Base-by-base conservation (phyloP, 2,113 vertebrate genomes). In the Ptychochromis oligacanthus region DNA sequence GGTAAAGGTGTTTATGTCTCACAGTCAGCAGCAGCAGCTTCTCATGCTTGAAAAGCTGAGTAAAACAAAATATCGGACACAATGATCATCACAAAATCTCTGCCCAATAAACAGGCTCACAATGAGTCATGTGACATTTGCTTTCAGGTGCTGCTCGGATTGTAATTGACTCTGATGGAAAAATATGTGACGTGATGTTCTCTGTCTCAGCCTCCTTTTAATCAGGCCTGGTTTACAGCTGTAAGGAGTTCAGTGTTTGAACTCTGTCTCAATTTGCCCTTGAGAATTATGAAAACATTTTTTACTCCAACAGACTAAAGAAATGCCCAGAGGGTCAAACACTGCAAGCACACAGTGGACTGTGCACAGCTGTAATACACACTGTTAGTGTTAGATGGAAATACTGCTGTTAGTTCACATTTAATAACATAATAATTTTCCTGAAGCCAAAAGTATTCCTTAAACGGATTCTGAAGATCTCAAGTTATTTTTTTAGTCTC, bases 1-100 rank as follows among this genome's bases (percentile, higher is more conserved):
- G 85, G 85, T 76, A 79, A 22, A 75, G 46, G 22, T 40, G 65
- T 75, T 78, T 52, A 14, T 7, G n/a, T 59, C 54, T 59, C 31
- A 0, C 61, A 79, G 57, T 38, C 34, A 22, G 36, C 62, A 58
- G 62, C 24, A 11, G 9, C 65, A 17, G 34, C 77, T 31, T 46
- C 17, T 61, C 38, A 34, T 9, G 8, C 26, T 38, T 12, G 40
- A 54, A 70, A 34, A 59, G 55, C 70, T 52, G 78, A 76, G 22
- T 20, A 22, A 22, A 36, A 28, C 15, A 58, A 60, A 76, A 80
- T 3, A 64, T 3, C 22, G 18, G 18, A 34, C 18, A 0, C 38
- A 15, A 52, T 1, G 1, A 22, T 22, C 12, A 20, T 49, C 75
- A 76, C 9, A 36, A 24, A 22, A 43, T 8, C 28, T 20, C 26